phyloP scores from a whole-genome alignment of 2,113 vertebrate species.

The Agelaius phoeniceus region DNA sequence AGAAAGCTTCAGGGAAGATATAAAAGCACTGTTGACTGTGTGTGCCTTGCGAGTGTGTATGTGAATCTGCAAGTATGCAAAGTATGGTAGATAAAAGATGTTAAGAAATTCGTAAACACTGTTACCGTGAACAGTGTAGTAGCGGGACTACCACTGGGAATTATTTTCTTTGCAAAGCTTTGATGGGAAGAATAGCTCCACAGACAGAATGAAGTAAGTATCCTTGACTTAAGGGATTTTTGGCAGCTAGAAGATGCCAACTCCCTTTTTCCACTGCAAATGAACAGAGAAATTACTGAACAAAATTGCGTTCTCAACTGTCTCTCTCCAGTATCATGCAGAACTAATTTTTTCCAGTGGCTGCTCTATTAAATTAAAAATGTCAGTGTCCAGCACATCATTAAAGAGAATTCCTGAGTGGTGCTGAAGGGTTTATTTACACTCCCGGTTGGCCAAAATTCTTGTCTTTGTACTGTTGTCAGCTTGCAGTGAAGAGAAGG shows the following conservation, averaged over 20 bases:
- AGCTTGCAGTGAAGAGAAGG: neutral
- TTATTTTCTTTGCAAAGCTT: slow-evolving; percentile 54
- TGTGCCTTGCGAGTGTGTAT: neutral
- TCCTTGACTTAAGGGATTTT: slow-evolving; percentile 65
- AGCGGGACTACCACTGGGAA: slow-evolving; percentile 26
- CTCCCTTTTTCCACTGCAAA: slow-evolving; percentile 67
- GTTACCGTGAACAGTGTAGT: neutral
- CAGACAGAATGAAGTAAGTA: slow-evolving; percentile 56
- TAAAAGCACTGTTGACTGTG: neutral
- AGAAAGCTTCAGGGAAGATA: slow-evolving; percentile 34
- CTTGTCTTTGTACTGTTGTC: slow-evolving; percentile 36
- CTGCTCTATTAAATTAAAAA: slow-evolving; percentile 77
- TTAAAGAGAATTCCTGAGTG: slow-evolving; percentile 71
- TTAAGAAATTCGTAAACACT: neutral
- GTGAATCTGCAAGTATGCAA: neutral
- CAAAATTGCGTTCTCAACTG: slow-evolving; percentile 68
- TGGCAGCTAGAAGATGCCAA: slow-evolving; percentile 70
- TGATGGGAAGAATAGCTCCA: slow-evolving; percentile 46
- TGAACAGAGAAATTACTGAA: slow-evolving; percentile 70
- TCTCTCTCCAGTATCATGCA: slow-evolving; percentile 68
- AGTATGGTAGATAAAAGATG: neutral
- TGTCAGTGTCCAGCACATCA: slow-evolving; percentile 66
- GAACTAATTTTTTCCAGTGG: slow-evolving; percentile 75
- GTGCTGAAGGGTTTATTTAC: slow-evolving; percentile 59
- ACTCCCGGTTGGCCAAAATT: slow-evolving; percentile 22